Conservation (phyloP, 2,113 vertebrate genomes). For the Rhagologus leucostigma region DNA sequence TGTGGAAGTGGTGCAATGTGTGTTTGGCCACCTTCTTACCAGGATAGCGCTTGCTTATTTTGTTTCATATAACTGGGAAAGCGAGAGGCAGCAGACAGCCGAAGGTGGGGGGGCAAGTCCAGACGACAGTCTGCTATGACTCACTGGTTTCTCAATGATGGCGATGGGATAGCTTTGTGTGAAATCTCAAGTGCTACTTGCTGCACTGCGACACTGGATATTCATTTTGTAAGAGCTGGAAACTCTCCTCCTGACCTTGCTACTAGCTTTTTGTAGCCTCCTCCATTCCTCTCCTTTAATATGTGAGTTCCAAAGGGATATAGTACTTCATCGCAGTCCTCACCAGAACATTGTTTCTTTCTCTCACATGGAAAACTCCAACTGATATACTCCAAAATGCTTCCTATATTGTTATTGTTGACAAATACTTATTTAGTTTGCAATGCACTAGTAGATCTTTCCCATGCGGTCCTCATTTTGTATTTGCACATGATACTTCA, state of each 20-base stretch:
- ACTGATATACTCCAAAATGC: background rate
- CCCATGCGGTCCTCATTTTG: background rate
- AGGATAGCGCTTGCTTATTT: background rate
- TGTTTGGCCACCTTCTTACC: background rate
- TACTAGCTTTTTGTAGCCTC: background rate
- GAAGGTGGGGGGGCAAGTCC: background rate
- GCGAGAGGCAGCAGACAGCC: background rate
- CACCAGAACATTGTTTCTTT: background rate
- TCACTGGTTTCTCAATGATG: background rate
- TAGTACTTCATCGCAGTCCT: background rate
- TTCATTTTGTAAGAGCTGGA: background rate
- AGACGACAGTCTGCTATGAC: background rate
- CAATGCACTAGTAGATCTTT: background rate
- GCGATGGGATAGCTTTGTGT: background rate
- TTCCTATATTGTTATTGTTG: background rate
- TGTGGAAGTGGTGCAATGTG: background rate
- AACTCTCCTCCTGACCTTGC: background rate
- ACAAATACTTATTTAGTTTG: background rate
- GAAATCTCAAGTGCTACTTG: background rate
- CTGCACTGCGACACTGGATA: rapidly evolving
- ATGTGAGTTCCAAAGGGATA: background rate
- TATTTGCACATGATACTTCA: background rate
- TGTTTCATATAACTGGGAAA: background rate
- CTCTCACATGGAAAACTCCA: background rate
- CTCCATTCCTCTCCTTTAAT: background rate